Conservation (phyloP, 2,797 vertebrate genomes). For the Melopsittacus undulatus region DNA sequence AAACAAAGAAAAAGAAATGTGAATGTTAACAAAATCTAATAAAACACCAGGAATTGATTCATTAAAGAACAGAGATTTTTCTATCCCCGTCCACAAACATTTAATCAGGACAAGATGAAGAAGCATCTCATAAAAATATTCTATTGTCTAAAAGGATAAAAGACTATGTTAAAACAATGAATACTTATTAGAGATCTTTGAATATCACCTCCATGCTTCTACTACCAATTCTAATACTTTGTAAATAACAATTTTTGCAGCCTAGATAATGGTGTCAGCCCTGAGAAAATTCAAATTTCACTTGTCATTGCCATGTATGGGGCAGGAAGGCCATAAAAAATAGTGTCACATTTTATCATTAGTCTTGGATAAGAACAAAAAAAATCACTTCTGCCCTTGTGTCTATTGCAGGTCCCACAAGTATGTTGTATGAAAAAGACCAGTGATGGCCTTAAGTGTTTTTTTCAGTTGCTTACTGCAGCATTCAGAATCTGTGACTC, state of each 20-base stretch:
- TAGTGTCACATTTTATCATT: not conserved
- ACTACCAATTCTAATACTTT: not conserved
- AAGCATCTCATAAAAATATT: not conserved
- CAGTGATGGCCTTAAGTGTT: not conserved
- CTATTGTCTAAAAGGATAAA: not conserved
- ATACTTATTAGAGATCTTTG: not conserved
- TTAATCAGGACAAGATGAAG: not conserved
- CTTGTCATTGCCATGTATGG: not conserved
- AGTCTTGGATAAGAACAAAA: not conserved
- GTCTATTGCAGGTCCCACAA: not conserved
- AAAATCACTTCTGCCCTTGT: not conserved
- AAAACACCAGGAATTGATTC: not conserved
- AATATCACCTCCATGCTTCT: not conserved
- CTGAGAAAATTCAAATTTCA: not conserved
- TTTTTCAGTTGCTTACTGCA: not conserved
- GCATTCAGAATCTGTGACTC: not conserved
- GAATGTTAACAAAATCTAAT: not conserved
- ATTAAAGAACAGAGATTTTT: not conserved
- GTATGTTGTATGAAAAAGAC: not conserved
- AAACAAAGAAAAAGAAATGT: constrained; percentile 42
- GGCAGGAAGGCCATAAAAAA: not conserved
- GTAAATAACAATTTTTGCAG: not conserved
- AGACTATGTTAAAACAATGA: not conserved
- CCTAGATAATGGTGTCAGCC: not conserved
- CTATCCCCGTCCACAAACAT: not conserved